Conservation (phyloP, 1,140 invertebrate species). For the Grapholita molesta region DNA sequence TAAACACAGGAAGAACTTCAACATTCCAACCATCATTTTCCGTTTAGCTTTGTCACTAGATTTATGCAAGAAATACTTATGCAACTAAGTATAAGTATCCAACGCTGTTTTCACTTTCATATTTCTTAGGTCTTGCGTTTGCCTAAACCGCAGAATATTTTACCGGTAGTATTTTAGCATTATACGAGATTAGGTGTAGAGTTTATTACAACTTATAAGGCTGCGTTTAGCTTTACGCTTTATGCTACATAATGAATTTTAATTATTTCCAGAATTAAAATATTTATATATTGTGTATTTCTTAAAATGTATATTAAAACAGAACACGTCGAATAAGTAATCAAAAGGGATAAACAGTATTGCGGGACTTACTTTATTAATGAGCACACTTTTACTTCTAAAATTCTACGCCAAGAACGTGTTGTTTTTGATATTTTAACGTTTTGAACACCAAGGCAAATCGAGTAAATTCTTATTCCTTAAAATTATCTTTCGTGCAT, state of each 20-base stretch:
- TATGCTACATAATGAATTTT: background rate
- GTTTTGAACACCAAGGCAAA: no score
- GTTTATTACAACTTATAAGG: background rate
- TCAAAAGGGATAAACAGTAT: no score
- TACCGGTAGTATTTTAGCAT: background rate
- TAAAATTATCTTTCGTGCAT: no score
- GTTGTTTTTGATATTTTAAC: no score
- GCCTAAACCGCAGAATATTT: slow-evolving; percentile 11
- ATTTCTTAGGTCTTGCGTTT: slow-evolving; percentile 4
- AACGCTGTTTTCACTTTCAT: slow-evolving; percentile 4
- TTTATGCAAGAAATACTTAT: slow-evolving; percentile 18
- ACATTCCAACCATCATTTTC: background rate
- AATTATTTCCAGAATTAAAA: no score
- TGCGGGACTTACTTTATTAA: no score
- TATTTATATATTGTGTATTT: no score
- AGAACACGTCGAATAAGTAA: no score
- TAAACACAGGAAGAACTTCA: background rate
- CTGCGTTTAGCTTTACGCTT: background rate
- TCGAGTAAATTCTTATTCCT: no score
- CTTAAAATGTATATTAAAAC: no score
- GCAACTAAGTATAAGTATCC: background rate
- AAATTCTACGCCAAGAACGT: no score
- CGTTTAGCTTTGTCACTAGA: background rate
- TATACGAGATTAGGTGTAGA: background rate
- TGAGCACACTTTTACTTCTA: no score